A percentile compares a stretch with the other conserved stretches of the same genome.
phyloP scores from a whole-genome alignment of 2,888 invertebrate genomes.

The Watsonalla cultraria region DNA sequence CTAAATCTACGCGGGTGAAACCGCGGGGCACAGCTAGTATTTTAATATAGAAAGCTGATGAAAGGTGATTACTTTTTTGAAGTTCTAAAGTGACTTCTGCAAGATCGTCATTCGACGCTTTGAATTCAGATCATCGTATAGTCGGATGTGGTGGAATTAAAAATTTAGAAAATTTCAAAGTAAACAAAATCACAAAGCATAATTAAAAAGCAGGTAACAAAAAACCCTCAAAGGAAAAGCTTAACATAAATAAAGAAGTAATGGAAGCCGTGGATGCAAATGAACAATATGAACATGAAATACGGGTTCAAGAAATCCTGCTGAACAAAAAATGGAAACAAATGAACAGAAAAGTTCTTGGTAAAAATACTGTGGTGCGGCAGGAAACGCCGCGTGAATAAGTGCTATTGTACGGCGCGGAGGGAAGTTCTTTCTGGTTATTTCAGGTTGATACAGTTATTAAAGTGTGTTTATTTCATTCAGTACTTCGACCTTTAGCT shows the following conservation, averaged over 20 bases:
- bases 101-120: no score
- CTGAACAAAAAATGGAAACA: conserved; percentile 58
- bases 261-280: conserved; percentile 43
- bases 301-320: conserved; percentile 77
- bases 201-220: conserved; percentile 10
- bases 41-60: no score
- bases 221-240: conserved; percentile 14
- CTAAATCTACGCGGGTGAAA: no score
- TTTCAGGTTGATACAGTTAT: not conserved
- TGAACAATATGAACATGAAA: conserved; percentile 76
- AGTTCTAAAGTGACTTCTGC: no score
- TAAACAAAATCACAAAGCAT: conserved; percentile 3
- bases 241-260: conserved; percentile 30
- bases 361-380: conserved; percentile 58
- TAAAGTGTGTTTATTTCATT: not conserved
- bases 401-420: conserved; percentile 51
- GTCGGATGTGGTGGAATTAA: no score
- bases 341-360: conserved; percentile 71
- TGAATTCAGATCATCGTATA: no score
- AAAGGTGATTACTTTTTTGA: no score
- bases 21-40: no score
- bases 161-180: not conserved
- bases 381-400: conserved; percentile 73
- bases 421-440: conserved; percentile 6
- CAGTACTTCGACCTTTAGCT: no score